Evolutionary conservation across 2,797 vertebrate species (phyloP), one percentile per base, ranked within the genome.

Genomic region (Nyctibius grandis): DNA sequence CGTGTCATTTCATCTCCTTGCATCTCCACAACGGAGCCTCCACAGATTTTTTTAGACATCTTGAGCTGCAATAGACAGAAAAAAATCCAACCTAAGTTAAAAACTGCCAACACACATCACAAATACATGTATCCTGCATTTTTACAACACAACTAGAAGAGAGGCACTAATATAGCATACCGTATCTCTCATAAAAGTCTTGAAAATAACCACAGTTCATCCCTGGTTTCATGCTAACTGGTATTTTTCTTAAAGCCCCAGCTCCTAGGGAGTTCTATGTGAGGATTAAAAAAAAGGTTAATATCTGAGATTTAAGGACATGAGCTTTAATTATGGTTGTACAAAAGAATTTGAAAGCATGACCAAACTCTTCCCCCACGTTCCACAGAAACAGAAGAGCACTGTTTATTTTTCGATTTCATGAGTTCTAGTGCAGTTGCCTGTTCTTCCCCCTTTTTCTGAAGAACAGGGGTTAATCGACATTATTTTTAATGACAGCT

Each of bases 1-100:
- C 99, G 98, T 4, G 99, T 99, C 99, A 99, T 99, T 97, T 99
- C 99, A 96, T 99, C 99, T 95, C 99, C 99, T 98, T 99, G 98
- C 99, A 99, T 99, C 98, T 99, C 99, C 92, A 99, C 99, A 95
- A 99, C 99, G 0, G 99, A 98, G 26, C 99, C 99, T 1, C 99
- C 98, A 95, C 69, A 97, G 95, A 99, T 99, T 98, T 99, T 99
- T 96, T 97, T 98, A 88, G 98, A 98, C 99, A 99, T 99, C 95
- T 97, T 98, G 68, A 88, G 85, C 95, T 97, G 65, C 80, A 92
- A 82, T 3, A 90, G 22, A 92, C 31, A 38, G 50, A 76, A 88
- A 64, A 73, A 82, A 47, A 25, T 1, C 4, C 45, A 92, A 31
- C 3, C 21, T 15, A 60, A 79, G 63, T 82, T 74, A 85, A 87